Base-by-base conservation (phyloP, 1,140 invertebrate genomes). In the Kradibia gibbosae region DNA sequence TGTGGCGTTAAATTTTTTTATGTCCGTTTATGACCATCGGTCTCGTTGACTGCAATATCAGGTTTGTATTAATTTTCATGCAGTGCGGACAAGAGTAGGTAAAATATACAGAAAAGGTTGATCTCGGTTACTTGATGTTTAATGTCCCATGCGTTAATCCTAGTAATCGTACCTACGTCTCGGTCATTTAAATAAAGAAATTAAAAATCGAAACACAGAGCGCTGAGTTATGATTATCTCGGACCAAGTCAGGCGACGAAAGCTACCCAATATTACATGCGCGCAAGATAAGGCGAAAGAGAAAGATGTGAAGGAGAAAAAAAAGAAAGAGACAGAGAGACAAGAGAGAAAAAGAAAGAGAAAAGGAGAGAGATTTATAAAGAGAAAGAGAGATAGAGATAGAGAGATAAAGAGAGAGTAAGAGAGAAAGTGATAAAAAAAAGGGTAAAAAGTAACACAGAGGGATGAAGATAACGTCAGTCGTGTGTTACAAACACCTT, bases 1-100 rank as follows among this genome's bases (percentile, higher is more conserved):
- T 65, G 39, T 57, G 13, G 62, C 45, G 77, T 70, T 78, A 78
- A 78, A 70, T 65, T 62, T 70, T 78, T 78, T 53, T n/a, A n/a
- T n/a, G n/a, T n/a, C 31, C 45, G 34, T 48, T 31, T 20, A 36
- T 11, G 34, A 20, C 15, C 11, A 13, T 15, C 34, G 4, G 3
- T 39, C n/a, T 39, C 34, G n/a, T 39, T 67, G 36, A 53, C 36
- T 22, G 55, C 2, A 39, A 67, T 67, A 67, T 31, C n/a, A 28
- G 42, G 36, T 15, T 28, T 0, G n/a, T 28, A 73, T 73, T 73
- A 73, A 73, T 73, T 73, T 48, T 1, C 45, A 55, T n/a, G 48
- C 28, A 36, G 36, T 13, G 5, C 31, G 42, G 4, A 71, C 39
- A 7, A 11, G 67, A 10, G 36, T 36, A 20, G 8, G 25, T 10